Conservation (phyloP, 1,140 invertebrate species). For the Cherax destructor region DNA sequence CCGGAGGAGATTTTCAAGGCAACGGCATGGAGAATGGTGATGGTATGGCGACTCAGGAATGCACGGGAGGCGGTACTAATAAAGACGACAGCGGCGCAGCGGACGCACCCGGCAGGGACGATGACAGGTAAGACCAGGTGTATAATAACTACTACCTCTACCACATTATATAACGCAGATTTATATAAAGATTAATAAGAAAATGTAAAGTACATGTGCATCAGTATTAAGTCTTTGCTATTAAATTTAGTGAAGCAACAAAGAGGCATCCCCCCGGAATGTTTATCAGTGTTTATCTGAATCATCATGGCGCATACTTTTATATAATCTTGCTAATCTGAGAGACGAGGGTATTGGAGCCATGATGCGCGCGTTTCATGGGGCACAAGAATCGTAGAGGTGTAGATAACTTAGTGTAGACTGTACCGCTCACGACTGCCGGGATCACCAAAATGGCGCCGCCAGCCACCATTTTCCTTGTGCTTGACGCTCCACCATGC, state of each 20-base stretch:
- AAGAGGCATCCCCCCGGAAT: slow-evolving; percentile 20
- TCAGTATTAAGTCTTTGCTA: background rate
- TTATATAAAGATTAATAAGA: background rate
- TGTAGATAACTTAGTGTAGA: background rate
- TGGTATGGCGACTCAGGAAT: slow-evolving; percentile 5
- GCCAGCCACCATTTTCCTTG: background rate
- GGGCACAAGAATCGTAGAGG: background rate
- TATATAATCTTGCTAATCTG: background rate
- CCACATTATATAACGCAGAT: background rate
- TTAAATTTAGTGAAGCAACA: slow-evolving; percentile 3
- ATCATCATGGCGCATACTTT: background rate
- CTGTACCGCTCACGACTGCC: slow-evolving; percentile 21
- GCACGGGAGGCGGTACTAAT: background rate
- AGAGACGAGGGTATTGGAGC: background rate
- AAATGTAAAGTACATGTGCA: background rate
- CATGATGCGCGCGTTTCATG: background rate
- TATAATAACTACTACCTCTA: background rate
- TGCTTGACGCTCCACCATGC: background rate
- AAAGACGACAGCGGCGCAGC: slow-evolving; percentile 52
- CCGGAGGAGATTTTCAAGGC: slow-evolving; percentile 56
- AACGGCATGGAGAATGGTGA: slow-evolving; percentile 64
- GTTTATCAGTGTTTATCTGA: background rate
- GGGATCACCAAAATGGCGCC: slow-evolving; percentile 8
- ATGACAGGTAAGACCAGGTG: slow-evolving; percentile 51
- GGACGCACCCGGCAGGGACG: slow-evolving; percentile 56